These are phyloP conservation scores for Myiagra hebetior DNA, from an alignment of 2,113 vertebrate genomes.

Conservation along the genomic window DNA sequence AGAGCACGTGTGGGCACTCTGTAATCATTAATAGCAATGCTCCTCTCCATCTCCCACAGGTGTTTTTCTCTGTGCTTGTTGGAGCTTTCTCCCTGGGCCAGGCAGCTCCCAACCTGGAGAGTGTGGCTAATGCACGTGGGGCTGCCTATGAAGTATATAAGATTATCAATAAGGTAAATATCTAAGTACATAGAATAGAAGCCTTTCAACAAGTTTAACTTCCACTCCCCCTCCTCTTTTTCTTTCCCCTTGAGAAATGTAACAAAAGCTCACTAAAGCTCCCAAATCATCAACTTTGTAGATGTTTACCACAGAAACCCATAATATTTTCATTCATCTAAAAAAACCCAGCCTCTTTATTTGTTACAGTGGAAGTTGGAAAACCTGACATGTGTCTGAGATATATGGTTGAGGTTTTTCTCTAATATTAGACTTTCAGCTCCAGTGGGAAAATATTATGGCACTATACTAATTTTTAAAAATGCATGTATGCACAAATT, in stretches of 20 bases:
- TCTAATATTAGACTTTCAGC: not conserved
- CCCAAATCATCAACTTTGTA: not conserved
- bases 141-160: constrained; percentile 81
- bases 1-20: not conserved
- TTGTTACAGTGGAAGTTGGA: not conserved
- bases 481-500: not conserved
- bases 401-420: not conserved
- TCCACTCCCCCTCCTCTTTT: not conserved
- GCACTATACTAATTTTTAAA: not conserved
- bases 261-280: not conserved
- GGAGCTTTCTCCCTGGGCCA: constrained; percentile 78
- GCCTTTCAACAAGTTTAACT: not conserved
- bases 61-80: constrained; percentile 78
- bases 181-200: not conserved
- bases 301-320: not conserved
- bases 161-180: constrained; percentile 77
- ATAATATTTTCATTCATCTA: not conserved
- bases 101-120: constrained; percentile 78
- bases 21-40: not conserved
- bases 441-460: not conserved
- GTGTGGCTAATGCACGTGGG: constrained; percentile 76
- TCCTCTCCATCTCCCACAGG: constrained; percentile 27
- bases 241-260: not conserved
- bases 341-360: not conserved
- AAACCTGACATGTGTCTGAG: not conserved